Evolutionary conservation across 2,888 invertebrate species (phyloP).

Genomic region (Clepsis dumicolana): DNA sequence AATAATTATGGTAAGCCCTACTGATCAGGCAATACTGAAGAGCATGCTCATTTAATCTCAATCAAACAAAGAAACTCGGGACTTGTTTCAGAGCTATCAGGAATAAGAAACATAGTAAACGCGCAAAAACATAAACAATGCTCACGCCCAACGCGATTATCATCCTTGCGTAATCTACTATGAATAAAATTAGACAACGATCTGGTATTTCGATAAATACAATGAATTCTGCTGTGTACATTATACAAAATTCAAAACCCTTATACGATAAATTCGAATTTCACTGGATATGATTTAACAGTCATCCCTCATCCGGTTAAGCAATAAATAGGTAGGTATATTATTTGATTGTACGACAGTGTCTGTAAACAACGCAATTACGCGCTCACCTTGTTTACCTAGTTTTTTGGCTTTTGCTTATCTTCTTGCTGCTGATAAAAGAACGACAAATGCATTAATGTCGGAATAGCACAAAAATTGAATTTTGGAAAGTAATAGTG

Average conservation of each 20-base stretch:
- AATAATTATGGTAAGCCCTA: background rate
- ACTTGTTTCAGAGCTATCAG: background rate
- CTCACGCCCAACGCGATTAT: constrained; percentile 41
- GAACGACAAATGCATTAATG: background rate
- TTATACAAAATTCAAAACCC: background rate
- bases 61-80: background rate
- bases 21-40: too few species aligned
- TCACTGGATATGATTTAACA: background rate
- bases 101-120: constrained; percentile 3
- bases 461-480: background rate
- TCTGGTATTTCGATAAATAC: constrained; percentile 9
- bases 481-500: constrained; percentile 14
- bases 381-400: constrained; percentile 59
- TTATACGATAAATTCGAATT: background rate
- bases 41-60: background rate
- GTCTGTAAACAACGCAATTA: constrained; percentile 83
- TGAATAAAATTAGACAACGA: constrained; percentile 21
- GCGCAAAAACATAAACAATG: constrained; percentile 37
- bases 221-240: background rate
- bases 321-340: constrained; percentile 17
- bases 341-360: constrained; percentile 33
- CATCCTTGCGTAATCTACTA: constrained; percentile 39
- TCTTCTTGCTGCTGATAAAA: background rate
- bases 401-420: constrained; percentile 5
- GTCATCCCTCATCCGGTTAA: constrained; percentile 1